Conservation (phyloP, 2,113 vertebrate species). For the Lethenteron camtschaticum region DNA sequence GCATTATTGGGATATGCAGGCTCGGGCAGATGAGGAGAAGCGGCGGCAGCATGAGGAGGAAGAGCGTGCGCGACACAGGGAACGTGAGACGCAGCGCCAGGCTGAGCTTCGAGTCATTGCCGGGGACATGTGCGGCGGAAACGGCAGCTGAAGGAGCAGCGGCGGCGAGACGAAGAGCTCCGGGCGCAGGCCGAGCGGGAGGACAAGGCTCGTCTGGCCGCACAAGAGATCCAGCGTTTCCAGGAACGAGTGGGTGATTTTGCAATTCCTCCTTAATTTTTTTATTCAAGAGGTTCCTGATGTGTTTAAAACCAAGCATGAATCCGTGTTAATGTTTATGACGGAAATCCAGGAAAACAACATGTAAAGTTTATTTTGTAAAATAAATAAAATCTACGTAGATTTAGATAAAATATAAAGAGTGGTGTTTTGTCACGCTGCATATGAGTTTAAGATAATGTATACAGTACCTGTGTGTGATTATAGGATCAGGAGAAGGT, state of each 20-base stretch:
- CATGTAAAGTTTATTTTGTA: background rate
- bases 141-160: conserved; percentile 30
- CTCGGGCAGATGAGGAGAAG: conserved; percentile 26
- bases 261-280: conserved; percentile 6
- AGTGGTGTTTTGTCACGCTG: no score
- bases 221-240: conserved; percentile 32
- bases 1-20: conserved; percentile 23
- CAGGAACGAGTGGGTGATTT: conserved; percentile 33
- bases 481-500: conserved; percentile 46
- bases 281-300: background rate
- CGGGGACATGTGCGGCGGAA: conserved; percentile 29
- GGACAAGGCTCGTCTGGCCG: conserved; percentile 25
- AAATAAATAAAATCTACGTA: background rate
- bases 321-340: background rate
- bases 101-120: conserved; percentile 29
- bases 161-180: conserved; percentile 22
- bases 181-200: conserved; percentile 26
- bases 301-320: background rate
- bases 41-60: conserved; percentile 27
- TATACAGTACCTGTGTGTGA: background rate
- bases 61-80: no score
- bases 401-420: background rate
- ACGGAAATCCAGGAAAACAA: background rate
- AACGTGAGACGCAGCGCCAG: conserved; percentile 18
- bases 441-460: no score